Conservation (phyloP, 2,797 vertebrate species). For the Cheirogaleus major region DNA sequence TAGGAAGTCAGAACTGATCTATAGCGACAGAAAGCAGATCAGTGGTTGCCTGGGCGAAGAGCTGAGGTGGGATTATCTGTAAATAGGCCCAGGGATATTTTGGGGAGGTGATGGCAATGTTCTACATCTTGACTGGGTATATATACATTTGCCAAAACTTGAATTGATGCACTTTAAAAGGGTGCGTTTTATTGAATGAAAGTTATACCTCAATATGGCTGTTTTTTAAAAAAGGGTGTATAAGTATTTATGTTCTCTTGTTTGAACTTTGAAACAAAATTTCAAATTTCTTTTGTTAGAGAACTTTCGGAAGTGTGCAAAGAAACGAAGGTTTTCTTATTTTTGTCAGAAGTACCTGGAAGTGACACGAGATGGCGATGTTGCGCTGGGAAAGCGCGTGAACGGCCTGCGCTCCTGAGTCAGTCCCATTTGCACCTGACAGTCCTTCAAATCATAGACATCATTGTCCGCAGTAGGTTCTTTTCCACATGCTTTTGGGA, state of each 20-base stretch:
- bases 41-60: too few relatives aligned
- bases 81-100: not conserved
- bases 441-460: fast-evolving
- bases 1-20: not conserved
- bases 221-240: not conserved
- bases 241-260: not conserved
- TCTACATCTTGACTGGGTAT: not conserved
- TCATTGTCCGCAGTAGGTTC: not conserved
- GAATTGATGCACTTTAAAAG: not conserved
- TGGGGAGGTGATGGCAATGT: not conserved
- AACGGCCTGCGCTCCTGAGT: not conserved
- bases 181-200: not conserved
- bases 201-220: not conserved
- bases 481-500: not conserved
- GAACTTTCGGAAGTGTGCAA: not conserved
- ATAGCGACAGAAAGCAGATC: not conserved
- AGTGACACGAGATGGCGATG: conserved; percentile 54
- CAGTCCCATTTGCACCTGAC: not conserved
- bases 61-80: not conserved
- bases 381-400: not conserved
- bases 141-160: not conserved
- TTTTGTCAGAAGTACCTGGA: not conserved
- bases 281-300: not conserved
- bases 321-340: not conserved
- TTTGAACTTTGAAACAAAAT: conserved; percentile 13